Percentiles rank a stretch among this genome's conserved stretches.
phyloP scores from a whole-genome alignment of 2,888 invertebrate genomes.

The Ferrisia virgata region DNA sequence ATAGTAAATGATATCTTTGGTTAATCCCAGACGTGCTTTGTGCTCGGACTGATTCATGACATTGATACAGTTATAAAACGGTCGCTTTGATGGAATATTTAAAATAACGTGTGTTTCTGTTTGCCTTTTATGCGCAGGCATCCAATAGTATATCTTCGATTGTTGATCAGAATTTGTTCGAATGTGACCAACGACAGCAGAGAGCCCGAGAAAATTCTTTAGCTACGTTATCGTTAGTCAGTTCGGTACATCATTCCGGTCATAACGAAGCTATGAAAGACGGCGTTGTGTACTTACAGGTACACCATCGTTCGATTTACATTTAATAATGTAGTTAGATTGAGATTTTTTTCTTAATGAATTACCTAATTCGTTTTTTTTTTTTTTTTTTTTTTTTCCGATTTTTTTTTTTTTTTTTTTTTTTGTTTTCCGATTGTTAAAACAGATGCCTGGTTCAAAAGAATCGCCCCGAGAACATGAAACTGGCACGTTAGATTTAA shows the following conservation, averaged over 20 bases:
- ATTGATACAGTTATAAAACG: neutral
- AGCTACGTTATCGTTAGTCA: slow-evolving; percentile 69
- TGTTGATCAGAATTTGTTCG: slow-evolving; percentile 26
- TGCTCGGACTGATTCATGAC: slow-evolving; percentile 24
- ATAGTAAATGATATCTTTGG: neutral
- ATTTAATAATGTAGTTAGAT: too few relatives aligned
- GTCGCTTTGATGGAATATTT: neutral
- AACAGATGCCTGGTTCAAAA: slow-evolving; percentile 36
- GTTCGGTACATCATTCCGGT: slow-evolving; percentile 49
- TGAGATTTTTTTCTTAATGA: too few relatives aligned
- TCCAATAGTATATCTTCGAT: neutral
- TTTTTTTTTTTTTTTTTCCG: too few relatives aligned
- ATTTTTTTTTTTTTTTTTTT: neutral
- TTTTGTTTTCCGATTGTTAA: neutral
- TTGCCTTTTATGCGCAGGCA: neutral
- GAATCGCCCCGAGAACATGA: slow-evolving; percentile 49
- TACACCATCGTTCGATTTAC: too few relatives aligned
- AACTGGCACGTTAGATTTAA: slow-evolving; percentile 68
- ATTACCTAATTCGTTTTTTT: too few relatives aligned
- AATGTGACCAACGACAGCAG: slow-evolving; percentile 33
- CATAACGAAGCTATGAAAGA: slow-evolving; percentile 12
- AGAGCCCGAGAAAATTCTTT: slow-evolving; percentile 51
- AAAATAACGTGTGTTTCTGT: neutral
- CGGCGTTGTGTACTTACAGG: slow-evolving; percentile 25
- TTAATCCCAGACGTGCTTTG: slow-evolving; percentile 22